Base-by-base conservation (phyloP, 35 echinoderm and acorn worm genomes). In the Hemicentrotus pulcherrimus region DNA sequence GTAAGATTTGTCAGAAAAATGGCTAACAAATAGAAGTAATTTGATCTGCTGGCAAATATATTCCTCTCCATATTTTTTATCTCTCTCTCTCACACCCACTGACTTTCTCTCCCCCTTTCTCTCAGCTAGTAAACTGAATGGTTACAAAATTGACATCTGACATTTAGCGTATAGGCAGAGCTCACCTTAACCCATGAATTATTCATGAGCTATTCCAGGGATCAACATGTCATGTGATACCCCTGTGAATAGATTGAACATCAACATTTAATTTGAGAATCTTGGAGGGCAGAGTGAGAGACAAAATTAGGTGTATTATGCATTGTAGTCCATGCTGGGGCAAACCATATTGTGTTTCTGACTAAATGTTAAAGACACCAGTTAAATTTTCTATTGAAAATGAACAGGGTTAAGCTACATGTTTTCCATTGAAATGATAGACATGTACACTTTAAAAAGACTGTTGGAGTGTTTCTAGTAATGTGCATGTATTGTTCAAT, bases 191-290 rank as follows among this genome's bases (percentile, higher is more conserved):
- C 65, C n/a, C 65, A 78, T 78, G 65, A 78, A 78, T 78, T 78
- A 78, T 78, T 78, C 65, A 78, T 78, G 65, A 78, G 5, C 22
- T 78, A 78, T n/a, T n/a, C 65, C 24, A 22, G n/a, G 18, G 22
- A 78, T 78, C 24, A 78, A 6, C 65, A 24, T 78, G 65, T 78
- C 65, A 78, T 78, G 65, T 78, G 65, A 78, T 78, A 78, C 65
- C 19, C 65, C 65, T 22, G 22, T 78, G 65, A n/a, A 78, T 78
- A 78, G 65, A 78, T 78, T 78, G 65, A 78, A 78, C 65, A n/a
- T 78, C 19, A 78, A 78, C 65, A 78, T 78, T 78, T 78, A 78
- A 78, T 78, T 78, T 78, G 65, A 78, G 65, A 78, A 22, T n/a
- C 22, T 28, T 5, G 1, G 16, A 24, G 61, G 65, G 19, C 65